A percentile compares a stretch with the other conserved stretches of the same genome.
These are phyloP conservation scores for Drosophila kepulauana DNA, from an alignment of 1,140 invertebrate genomes.

Conservation along the genomic window DNA sequence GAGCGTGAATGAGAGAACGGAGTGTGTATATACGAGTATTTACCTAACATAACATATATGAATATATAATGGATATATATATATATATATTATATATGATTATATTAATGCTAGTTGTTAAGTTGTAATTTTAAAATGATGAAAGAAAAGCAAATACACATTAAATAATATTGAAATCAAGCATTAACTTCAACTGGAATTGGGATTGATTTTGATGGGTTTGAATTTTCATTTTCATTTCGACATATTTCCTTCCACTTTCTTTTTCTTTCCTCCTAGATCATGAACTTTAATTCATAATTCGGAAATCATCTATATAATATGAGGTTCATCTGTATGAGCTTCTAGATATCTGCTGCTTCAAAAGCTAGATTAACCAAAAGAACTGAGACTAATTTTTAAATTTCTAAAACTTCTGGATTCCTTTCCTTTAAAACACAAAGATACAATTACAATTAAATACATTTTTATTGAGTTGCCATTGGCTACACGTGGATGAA, in stretches of 20 bases:
- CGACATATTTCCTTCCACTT: too few species aligned
- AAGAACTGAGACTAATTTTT: too few species aligned
- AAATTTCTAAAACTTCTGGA: too few species aligned
- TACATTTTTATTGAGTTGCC: conserved; percentile 75
- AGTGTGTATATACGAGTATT: conserved; percentile 76
- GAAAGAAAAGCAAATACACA: conserved; percentile 81
- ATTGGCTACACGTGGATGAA: conserved; percentile 45
- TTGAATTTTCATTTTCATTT: too few species aligned
- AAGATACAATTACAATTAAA: conserved; percentile 64
- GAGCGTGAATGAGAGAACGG: conserved; percentile 40
- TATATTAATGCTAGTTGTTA: conserved; percentile 67
- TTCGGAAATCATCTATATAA: too few species aligned
- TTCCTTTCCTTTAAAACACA: too few species aligned
- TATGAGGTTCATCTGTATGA: too few species aligned
- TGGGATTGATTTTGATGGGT: conserved; percentile 8
- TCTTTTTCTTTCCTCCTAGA: too few species aligned
- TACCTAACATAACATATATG: conserved; percentile 66
- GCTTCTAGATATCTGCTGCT: too few species aligned
- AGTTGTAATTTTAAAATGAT: conserved; percentile 80
- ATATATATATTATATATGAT: conserved; percentile 60
- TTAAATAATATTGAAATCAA: conserved; percentile 73
- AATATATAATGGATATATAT: conserved; percentile 50
- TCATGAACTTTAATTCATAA: too few species aligned
- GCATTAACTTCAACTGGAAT: conserved; percentile 20
- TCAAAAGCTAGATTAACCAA: too few species aligned